phyloP scores from a whole-genome alignment of 2,888 invertebrate genomes.

The Cataglyphis rosenhaueri region DNA sequence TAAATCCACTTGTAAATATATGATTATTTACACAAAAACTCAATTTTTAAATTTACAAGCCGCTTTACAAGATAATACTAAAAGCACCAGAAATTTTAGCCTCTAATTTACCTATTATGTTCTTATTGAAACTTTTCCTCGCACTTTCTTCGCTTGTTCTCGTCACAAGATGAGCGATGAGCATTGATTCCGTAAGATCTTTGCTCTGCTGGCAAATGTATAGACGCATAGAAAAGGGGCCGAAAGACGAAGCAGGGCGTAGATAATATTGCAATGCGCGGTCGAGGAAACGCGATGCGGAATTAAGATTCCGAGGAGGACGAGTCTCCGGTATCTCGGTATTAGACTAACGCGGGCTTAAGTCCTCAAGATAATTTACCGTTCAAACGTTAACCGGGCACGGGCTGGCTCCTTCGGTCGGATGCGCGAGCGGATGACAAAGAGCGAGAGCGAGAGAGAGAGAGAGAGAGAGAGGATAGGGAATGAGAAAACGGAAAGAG shows the following conservation, averaged over 20 bases:
- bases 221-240: conserved; percentile 19
- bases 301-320: conserved; percentile 78
- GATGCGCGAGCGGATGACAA: conserved; percentile 54
- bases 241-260: conserved; percentile 33
- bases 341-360: conserved; percentile 63
- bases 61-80: background rate
- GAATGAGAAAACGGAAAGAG: conserved; percentile 28
- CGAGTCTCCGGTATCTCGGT: conserved; percentile 54
- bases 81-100: background rate
- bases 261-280: conserved; percentile 59
- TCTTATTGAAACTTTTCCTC: background rate
- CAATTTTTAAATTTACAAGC: background rate
- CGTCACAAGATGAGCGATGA: background rate
- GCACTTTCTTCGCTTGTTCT: background rate
- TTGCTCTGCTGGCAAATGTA: background rate
- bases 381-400: conserved; percentile 78
- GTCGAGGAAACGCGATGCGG: conserved; percentile 57
- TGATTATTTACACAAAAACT: background rate
- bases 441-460: conserved; percentile 11
- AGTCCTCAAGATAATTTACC: conserved; percentile 79
- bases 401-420: conserved; percentile 60
- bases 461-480: conserved; percentile 23
- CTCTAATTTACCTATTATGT: background rate
- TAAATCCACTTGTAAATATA: background rate
- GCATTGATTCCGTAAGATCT: background rate